phyloP scores from a whole-genome alignment of 2,113 vertebrate species.

The Melierax canorus region DNA sequence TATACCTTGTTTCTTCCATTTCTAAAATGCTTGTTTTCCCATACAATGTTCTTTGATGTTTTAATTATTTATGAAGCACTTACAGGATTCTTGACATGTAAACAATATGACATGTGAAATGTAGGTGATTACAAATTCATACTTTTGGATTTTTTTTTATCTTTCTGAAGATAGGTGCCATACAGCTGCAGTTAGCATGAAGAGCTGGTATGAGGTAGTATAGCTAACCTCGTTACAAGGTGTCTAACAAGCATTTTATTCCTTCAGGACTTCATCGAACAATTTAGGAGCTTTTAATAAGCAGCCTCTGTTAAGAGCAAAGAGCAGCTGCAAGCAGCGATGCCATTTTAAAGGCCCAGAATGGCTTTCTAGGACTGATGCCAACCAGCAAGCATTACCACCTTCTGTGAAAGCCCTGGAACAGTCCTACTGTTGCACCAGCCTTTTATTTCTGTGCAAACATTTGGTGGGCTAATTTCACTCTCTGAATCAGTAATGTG shows the following conservation, averaged over 20 bases:
- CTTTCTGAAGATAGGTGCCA: background rate
- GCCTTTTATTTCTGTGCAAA: constrained; percentile 52
- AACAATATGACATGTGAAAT: background rate
- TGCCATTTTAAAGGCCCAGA: constrained; percentile 57
- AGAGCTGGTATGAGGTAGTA: background rate
- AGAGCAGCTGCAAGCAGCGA: constrained; percentile 54
- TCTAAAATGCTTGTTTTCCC: background rate
- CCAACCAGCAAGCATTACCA: constrained; percentile 49
- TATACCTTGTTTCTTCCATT: background rate
- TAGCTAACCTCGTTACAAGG: constrained; percentile 48
- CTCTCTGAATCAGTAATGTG: constrained; percentile 19
- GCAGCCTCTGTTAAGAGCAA: constrained; percentile 31
- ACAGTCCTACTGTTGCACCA: constrained; percentile 23
- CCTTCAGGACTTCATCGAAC: constrained; percentile 44
- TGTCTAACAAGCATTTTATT: constrained; percentile 44
- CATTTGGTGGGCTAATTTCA: constrained; percentile 37
- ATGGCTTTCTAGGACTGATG: constrained; percentile 58
- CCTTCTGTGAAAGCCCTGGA: constrained; percentile 42
- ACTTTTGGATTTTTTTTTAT: background rate
- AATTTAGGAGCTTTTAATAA: constrained; percentile 67
- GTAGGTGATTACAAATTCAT: background rate
- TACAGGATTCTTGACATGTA: background rate
- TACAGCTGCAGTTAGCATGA: background rate
- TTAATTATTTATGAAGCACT: background rate
- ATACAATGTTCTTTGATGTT: background rate